Base-by-base conservation (phyloP, 1,140 invertebrate species). In the Planococcus citri region DNA sequence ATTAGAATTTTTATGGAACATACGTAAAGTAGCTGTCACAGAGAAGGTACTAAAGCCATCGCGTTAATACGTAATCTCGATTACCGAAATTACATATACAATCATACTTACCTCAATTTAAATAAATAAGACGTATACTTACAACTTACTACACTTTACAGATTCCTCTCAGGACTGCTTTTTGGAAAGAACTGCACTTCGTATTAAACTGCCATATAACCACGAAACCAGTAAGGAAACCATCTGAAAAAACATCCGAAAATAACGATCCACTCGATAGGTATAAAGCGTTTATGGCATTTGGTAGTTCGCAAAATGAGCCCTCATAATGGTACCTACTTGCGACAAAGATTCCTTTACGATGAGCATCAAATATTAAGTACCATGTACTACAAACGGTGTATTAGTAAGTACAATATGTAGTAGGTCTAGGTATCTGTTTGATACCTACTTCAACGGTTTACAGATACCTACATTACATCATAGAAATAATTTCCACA, bases 1-100 rank as follows among this genome's bases (percentile, higher is more conserved):
- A 25, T 89, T 91, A 76, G 94, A 96, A 79, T 95, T 95, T 78
- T 87, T 94, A 9, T 95, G 91, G 91, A 94, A 95, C 79, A 91
- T 90, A 69, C 82, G 91, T 74, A 92, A 94, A 79, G 87, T 94
- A 12, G 90, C 91, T 41, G 87, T 91, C 22, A 90, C 92, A 79
- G 90, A 94, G 81, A 83, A 90, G 83, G 90, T 92, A 69, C 51
- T 24, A 38, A 25, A 8, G 2, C 12, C n/a, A 29, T 29, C 20
- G 68, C 27, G 1, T 51, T 4, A 41, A 3, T 33, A 33, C 29
- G 29, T 33, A 33, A n/a, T n/a, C n/a, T n/a, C 29, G 12, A 33
- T 33, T n/a, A n/a, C 29, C 29, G 29, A 3, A 3, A 33, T 3
- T 33, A 33, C 12, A 33, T 12, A 3, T 33, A 33, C 29, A 33